A percentile compares a stretch with the other conserved stretches of the same genome.
Conservation (phyloP, 2,113 vertebrate genomes). For the Centropus bengalensis region DNA sequence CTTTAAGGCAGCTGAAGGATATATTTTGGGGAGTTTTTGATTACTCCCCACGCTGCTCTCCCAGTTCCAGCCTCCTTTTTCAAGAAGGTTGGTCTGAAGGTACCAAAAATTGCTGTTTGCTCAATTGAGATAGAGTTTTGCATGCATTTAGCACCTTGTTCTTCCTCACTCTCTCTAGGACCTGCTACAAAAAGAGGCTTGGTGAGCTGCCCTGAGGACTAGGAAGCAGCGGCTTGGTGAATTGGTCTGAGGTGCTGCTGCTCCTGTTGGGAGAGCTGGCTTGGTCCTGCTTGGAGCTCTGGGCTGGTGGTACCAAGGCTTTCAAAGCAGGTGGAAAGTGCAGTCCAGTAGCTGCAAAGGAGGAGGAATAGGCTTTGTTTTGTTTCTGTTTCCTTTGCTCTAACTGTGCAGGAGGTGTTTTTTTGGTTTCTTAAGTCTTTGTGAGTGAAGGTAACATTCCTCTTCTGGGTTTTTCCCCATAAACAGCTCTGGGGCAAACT, state of each 20-base stretch:
- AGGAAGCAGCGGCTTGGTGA: neutral
- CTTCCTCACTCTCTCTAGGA: neutral
- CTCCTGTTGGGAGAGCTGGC: neutral
- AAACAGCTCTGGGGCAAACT: neutral
- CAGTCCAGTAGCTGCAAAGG: neutral
- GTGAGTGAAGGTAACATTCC: neutral
- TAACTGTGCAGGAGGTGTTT: neutral
- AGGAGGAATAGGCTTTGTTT: neutral
- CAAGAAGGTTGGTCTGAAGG: neutral
- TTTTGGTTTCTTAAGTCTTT: neutral
- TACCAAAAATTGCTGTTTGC: neutral
- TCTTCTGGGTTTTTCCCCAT: neutral
- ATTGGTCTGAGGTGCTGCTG: neutral
- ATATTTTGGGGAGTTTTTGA: neutral
- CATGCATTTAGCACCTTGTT: neutral
- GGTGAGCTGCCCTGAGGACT: neutral
- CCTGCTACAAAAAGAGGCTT: neutral
- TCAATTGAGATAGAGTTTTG: neutral
- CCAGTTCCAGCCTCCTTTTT: neutral
- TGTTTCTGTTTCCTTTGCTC: neutral
- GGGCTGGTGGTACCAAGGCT: rapidly evolving
- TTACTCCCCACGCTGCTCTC: neutral
- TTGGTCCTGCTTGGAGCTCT: neutral
- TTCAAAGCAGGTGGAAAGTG: rapidly evolving
- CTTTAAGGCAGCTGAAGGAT: neutral